These are phyloP conservation scores for Tetragnatha versicolor DNA, from an alignment of 1,140 invertebrate species.

Conservation along the genomic window DNA sequence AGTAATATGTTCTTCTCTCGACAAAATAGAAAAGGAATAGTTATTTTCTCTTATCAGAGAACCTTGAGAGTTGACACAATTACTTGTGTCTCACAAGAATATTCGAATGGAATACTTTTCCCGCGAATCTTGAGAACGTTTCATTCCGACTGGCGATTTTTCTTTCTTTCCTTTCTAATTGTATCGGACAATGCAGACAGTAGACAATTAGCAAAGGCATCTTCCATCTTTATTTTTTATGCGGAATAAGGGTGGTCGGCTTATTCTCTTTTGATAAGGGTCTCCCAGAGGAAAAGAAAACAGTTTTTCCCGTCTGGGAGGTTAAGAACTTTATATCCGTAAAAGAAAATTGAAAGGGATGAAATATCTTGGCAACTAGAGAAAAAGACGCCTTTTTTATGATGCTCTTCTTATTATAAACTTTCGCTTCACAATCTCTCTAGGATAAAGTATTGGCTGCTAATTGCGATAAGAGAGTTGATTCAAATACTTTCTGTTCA, in stretches of 20 bases:
- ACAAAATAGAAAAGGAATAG: neutral
- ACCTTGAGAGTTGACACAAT: slow-evolving; percentile 33
- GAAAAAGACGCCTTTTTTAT: neutral
- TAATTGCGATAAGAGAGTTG: no score
- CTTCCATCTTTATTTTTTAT: neutral
- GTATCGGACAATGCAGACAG: slow-evolving; percentile 30
- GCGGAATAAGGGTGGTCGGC: no score
- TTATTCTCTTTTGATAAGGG: neutral
- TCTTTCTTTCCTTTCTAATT: slow-evolving; percentile 38
- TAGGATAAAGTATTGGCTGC: no score
- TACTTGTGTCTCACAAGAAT: slow-evolving; percentile 9
- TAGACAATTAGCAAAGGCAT: slow-evolving; percentile 34
- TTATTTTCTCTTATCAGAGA: slow-evolving; percentile 23
- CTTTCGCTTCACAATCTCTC: no score
- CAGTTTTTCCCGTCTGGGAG: neutral
- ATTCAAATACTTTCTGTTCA: no score
- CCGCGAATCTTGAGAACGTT: slow-evolving; percentile 10
- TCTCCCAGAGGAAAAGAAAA: neutral
- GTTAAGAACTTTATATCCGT: neutral
- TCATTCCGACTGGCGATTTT: slow-evolving; percentile 25
- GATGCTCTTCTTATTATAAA: no score
- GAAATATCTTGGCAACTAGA: neutral
- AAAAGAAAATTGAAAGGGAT: neutral
- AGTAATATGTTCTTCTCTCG: neutral
- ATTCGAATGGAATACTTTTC: neutral